These are phyloP conservation scores for Gymnoscelis rufifasciata DNA, from an alignment of 2,888 invertebrate genomes.

Conservation along the genomic window DNA sequence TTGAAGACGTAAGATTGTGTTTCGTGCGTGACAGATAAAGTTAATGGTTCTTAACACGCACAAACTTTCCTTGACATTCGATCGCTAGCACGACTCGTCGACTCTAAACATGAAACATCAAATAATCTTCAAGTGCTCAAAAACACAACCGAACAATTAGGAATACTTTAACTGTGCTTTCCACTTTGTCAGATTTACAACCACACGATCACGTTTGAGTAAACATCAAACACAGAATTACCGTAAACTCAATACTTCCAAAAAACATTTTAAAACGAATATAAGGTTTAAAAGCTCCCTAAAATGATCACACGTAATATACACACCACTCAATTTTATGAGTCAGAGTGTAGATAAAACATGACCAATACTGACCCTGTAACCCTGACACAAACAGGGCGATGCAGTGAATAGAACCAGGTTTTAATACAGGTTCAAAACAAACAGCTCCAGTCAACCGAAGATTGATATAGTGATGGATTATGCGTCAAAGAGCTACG, in stretches of 20 bases:
- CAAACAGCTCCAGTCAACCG: slow-evolving; percentile 36
- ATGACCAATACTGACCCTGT: slow-evolving; percentile 26
- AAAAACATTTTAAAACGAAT: slow-evolving; percentile 9
- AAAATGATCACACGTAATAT: slow-evolving; percentile 18
- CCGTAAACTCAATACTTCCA: slow-evolving; percentile 1
- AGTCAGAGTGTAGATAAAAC: slow-evolving; percentile 26
- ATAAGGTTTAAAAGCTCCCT: slow-evolving; percentile 27
- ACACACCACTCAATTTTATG: slow-evolving; percentile 30
- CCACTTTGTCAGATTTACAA: slow-evolving; percentile 2
- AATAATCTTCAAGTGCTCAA: neutral
- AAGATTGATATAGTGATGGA: slow-evolving; percentile 43
- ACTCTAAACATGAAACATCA: too few species aligned
- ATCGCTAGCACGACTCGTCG: slow-evolving; percentile 17
- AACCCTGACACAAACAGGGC: slow-evolving; percentile 29
- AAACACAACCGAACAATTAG: neutral
- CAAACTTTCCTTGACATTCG: slow-evolving; percentile 32
- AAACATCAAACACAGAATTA: slow-evolving; percentile 1
- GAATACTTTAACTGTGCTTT: neutral
- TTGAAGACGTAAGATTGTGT: neutral
- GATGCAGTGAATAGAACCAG: slow-evolving; percentile 21
- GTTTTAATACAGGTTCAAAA: slow-evolving; percentile 30
- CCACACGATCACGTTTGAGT: neutral
- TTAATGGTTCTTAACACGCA: slow-evolving; percentile 25
- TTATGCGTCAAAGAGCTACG: slow-evolving; percentile 39
- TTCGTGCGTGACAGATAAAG: slow-evolving; percentile 18